Evolutionary conservation across 1,140 invertebrate genomes (phyloP).

Genomic region (Theocolax elegans): DNA sequence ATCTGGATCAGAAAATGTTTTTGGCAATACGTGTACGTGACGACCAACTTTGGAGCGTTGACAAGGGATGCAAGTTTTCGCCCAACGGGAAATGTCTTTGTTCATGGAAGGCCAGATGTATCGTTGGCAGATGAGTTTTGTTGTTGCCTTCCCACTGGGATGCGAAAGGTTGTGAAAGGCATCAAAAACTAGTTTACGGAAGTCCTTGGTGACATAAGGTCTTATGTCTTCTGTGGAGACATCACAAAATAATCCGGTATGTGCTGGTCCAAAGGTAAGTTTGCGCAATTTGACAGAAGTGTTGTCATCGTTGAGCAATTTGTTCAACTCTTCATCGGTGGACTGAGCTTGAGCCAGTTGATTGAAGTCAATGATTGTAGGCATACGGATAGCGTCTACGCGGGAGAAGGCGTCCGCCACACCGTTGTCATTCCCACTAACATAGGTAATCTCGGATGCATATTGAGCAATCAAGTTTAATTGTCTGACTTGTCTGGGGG

Average conservation of each 20-base stretch:
- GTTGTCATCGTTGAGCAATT: too few relatives aligned
- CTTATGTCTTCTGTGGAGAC: neutral
- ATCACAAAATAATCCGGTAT: too few relatives aligned
- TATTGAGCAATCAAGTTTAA: constrained; percentile 13
- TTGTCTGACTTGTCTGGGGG: constrained; percentile 14
- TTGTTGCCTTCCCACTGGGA: constrained; percentile 19
- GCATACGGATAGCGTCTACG: neutral
- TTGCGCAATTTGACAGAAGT: too few relatives aligned
- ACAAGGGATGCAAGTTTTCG: constrained; percentile 40
- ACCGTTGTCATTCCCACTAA: constrained; percentile 8
- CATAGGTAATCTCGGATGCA: neutral
- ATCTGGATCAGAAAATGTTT: too few relatives aligned
- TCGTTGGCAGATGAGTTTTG: constrained; percentile 2
- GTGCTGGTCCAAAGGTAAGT: too few relatives aligned
- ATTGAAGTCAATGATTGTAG: too few relatives aligned
- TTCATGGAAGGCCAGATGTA: constrained; percentile 42
- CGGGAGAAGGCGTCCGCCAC: constrained; percentile 15
- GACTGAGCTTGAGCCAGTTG: too few relatives aligned
- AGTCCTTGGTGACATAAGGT: constrained; percentile 11
- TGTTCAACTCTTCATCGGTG: too few relatives aligned
- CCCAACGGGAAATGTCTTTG: constrained; percentile 38
- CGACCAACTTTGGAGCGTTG: constrained; percentile 44
- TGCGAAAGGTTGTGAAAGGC: constrained; percentile 11
- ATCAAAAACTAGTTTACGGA: neutral
- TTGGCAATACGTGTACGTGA: neutral